A percentile compares a stretch with the other conserved stretches of the same genome.
phyloP scores from a whole-genome alignment of 2,888 invertebrate genomes.

The Chelonus formosanus region DNA sequence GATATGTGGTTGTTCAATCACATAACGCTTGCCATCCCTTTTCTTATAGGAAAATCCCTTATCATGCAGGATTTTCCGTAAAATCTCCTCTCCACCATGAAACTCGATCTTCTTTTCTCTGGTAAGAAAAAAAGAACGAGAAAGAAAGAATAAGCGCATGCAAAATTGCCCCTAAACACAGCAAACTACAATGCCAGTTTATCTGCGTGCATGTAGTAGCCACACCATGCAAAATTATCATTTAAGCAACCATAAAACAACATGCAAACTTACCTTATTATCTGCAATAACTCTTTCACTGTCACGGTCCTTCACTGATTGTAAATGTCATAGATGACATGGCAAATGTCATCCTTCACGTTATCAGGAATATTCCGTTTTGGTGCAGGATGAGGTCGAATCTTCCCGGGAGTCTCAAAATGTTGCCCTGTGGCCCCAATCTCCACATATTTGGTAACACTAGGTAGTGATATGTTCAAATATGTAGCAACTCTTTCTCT shows the following conservation, averaged over 20 bases:
- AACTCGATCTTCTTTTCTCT: background rate
- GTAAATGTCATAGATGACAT: background rate
- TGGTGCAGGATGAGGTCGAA: background rate
- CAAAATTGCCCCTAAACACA: no score
- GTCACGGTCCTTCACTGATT: background rate
- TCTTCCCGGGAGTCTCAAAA: background rate
- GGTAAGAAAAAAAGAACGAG: no score
- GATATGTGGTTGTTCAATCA: background rate
- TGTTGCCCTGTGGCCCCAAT: background rate
- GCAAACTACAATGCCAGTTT: no score
- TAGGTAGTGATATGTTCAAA: background rate
- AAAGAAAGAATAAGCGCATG: no score
- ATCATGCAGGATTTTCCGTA: background rate
- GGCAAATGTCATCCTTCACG: background rate
- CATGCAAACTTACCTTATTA: no score
- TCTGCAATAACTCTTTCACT: no score
- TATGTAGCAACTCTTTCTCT: background rate
- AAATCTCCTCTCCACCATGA: background rate
- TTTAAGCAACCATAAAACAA: no score
- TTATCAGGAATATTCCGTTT: background rate
- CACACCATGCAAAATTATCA: no score
- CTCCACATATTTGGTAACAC: background rate
- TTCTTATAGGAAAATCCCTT: background rate
- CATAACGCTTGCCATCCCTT: background rate
- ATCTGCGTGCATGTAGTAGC: no score